Evolutionary conservation across 2,888 invertebrate species (phyloP).

Genomic region (Lacanobia wlatinum): DNA sequence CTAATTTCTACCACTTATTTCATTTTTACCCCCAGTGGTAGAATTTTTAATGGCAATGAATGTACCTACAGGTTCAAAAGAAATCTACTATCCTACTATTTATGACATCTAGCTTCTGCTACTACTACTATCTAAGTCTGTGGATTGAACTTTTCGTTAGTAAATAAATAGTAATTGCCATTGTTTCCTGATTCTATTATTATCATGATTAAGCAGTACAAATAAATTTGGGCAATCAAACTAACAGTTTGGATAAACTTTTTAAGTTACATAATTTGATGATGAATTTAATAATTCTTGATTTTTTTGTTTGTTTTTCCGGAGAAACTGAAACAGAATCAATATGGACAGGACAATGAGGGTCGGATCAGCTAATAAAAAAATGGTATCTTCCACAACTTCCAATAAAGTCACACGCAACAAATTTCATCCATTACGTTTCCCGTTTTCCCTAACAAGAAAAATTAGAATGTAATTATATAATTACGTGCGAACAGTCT

Average conservation of each 20-base stretch:
- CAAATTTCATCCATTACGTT: constrained; percentile 26
- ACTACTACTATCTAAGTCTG: too few species aligned
- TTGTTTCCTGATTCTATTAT: background rate
- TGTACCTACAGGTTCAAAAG: background rate
- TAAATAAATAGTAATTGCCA: background rate
- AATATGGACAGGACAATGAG: too few species aligned
- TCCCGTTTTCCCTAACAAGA: constrained; percentile 34
- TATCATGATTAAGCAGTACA: background rate
- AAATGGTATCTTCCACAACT: too few species aligned
- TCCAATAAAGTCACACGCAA: background rate
- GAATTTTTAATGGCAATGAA: too few species aligned
- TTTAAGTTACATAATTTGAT: background rate
- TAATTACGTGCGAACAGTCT: constrained; percentile 55
- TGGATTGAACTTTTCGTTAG: background rate
- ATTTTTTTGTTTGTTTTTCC: background rate
- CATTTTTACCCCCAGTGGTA: background rate
- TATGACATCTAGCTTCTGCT: background rate
- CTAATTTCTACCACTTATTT: background rate
- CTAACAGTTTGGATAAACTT: too few species aligned
- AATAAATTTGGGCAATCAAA: too few species aligned
- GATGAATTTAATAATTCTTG: background rate
- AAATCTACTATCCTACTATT: background rate
- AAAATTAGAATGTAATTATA: constrained; percentile 55
- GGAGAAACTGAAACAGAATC: background rate
- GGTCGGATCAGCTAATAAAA: background rate